phyloP scores from a whole-genome alignment of 2,888 invertebrate species.

The Oxyteleia sp. region DNA sequence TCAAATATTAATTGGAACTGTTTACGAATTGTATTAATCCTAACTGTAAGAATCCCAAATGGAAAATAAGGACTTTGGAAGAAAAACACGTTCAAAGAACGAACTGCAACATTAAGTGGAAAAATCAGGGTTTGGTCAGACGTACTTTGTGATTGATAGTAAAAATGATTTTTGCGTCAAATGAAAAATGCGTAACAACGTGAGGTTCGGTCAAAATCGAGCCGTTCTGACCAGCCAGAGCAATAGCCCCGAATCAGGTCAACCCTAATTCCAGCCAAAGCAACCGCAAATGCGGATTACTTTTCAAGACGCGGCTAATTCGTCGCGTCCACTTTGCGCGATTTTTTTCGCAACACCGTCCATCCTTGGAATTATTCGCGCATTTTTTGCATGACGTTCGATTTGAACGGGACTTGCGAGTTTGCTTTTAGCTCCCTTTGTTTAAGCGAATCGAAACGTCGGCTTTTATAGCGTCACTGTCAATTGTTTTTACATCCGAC shows the following conservation, averaged over 20 bases:
- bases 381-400: constrained; percentile 17
- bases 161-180: constrained; percentile 4
- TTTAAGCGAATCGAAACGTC: constrained; percentile 48
- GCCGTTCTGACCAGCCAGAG: constrained; percentile 1
- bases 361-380: constrained; percentile 39
- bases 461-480: constrained; percentile 48
- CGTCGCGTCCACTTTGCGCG: not conserved
- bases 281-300: constrained; percentile 27
- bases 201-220: not conserved
- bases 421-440: constrained; percentile 43
- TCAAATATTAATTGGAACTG: no score
- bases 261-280: constrained; percentile 27
- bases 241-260: constrained; percentile 39
- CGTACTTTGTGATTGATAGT: constrained; percentile 4
- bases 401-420: constrained; percentile 8
- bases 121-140: not conserved
- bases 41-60: not conserved
- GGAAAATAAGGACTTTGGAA: not conserved
- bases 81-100: not conserved
- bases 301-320: constrained; percentile 21
- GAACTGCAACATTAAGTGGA: not conserved
- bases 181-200: constrained; percentile 2
- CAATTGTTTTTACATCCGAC: constrained; percentile 60
- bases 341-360: constrained; percentile 33
- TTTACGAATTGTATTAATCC: no score